Evolutionary conservation across 2,888 invertebrate species (phyloP).

Genomic region (Aphodius granarius): DNA sequence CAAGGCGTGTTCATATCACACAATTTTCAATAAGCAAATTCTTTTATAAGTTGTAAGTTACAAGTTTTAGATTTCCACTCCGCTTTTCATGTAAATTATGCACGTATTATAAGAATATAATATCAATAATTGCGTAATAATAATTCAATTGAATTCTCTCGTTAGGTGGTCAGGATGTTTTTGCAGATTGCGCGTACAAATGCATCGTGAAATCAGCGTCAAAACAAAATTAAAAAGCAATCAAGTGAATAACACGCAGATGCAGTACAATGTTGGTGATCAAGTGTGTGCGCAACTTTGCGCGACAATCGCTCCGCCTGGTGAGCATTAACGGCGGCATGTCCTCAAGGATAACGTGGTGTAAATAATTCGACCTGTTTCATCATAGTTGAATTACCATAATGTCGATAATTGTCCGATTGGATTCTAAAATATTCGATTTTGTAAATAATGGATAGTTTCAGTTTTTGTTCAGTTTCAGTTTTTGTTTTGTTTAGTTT

Average conservation of each 20-base stretch:
- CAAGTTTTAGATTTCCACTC: too few relatives aligned
- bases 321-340: background rate
- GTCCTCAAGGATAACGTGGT: conserved; percentile 40
- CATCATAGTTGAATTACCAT: conserved; percentile 43
- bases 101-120: too few relatives aligned
- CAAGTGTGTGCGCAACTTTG: conserved; percentile 10
- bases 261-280: background rate
- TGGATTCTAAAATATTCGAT: background rate
- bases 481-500: too few relatives aligned
- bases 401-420: conserved; percentile 39
- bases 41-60: too few relatives aligned
- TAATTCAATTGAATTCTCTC: background rate
- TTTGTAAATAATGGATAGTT: background rate
- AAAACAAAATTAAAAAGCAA: background rate
- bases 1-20: background rate
- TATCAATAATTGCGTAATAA: background rate
- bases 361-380: conserved; percentile 7
- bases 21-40: background rate
- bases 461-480: background rate
- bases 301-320: conserved; percentile 24
- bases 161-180: background rate
- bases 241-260: background rate
- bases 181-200: background rate
- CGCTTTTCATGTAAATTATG: too few relatives aligned
- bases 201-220: background rate